phyloP scores from a whole-genome alignment of 2,888 invertebrate species.

The Epistrophe grossulariae region DNA sequence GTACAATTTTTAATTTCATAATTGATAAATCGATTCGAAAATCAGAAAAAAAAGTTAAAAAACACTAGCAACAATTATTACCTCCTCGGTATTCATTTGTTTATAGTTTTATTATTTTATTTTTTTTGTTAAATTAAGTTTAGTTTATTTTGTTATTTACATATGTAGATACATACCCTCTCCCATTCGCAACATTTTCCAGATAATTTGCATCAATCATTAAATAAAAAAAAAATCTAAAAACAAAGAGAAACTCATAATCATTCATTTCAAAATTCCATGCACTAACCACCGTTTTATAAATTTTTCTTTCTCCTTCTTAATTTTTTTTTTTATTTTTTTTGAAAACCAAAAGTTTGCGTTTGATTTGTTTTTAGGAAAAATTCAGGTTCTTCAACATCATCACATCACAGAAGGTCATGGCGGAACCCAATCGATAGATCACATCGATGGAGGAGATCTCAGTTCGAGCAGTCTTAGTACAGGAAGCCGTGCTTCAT shows the following conservation, averaged over 20 bases:
- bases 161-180: too few relatives aligned
- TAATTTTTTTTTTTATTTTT: constrained; percentile 60
- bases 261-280: constrained; percentile 68
- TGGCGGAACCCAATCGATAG: constrained; percentile 86
- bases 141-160: too few relatives aligned
- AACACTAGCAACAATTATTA: too few relatives aligned
- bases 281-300: constrained; percentile 61
- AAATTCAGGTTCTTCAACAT: constrained; percentile 75
- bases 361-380: constrained; percentile 79
- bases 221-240: constrained; percentile 4
- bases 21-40: too few relatives aligned
- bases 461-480: constrained; percentile 94
- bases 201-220: not conserved
- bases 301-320: constrained; percentile 63
- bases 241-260: constrained; percentile 57
- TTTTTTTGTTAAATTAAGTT: too few relatives aligned
- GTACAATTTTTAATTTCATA: not conserved
- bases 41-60: too few relatives aligned
- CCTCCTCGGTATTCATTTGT: too few relatives aligned
- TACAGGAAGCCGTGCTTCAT: constrained; percentile 91
- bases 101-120: too few relatives aligned
- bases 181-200: not conserved
- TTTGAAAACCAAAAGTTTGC: constrained; percentile 75
- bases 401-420: constrained; percentile 82
- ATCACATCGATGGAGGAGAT: constrained; percentile 85